These are phyloP conservation scores for Caprella mutica DNA, from an alignment of 2,888 invertebrate species.

Conservation along the genomic window DNA sequence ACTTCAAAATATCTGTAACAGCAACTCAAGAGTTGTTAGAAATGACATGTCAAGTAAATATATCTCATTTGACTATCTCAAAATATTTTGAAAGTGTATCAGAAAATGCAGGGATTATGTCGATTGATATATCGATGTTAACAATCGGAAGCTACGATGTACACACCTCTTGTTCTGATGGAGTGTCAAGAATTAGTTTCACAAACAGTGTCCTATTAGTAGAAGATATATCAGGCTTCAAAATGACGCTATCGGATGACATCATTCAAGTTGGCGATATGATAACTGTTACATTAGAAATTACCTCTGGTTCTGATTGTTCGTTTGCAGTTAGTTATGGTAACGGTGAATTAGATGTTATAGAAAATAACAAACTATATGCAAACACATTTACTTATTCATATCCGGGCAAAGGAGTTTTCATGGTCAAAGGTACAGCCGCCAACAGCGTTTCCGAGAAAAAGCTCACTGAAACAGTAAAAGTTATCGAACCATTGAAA, in stretches of 20 bases:
- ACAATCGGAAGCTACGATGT: too few relatives aligned
- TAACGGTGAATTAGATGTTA: slow-evolving; percentile 1
- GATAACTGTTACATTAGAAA: neutral
- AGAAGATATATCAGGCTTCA: neutral
- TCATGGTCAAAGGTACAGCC: slow-evolving; percentile 9
- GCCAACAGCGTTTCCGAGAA: slow-evolving; percentile 1
- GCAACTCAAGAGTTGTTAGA: too few relatives aligned
- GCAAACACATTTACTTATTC: neutral
- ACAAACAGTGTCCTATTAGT: neutral
- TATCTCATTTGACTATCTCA: too few relatives aligned
- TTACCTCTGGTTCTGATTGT: slow-evolving; percentile 9
- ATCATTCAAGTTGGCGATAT: neutral
- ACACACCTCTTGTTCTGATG: too few relatives aligned
- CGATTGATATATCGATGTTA: too few relatives aligned
- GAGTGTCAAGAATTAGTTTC: neutral
- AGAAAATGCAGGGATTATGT: too few relatives aligned
- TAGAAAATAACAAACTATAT: neutral
- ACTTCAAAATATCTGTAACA: too few relatives aligned
- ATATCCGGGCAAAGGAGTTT: slow-evolving; percentile 4
- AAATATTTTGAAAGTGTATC: too few relatives aligned
- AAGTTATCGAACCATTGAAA: slow-evolving; percentile 7
- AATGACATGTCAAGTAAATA: too few relatives aligned
- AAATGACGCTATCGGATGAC: neutral
- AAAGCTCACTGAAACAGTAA: neutral
- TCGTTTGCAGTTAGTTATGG: slow-evolving; percentile 17